Conservation (phyloP, 2,113 vertebrate genomes). For the Dicentrarchus labrax region DNA sequence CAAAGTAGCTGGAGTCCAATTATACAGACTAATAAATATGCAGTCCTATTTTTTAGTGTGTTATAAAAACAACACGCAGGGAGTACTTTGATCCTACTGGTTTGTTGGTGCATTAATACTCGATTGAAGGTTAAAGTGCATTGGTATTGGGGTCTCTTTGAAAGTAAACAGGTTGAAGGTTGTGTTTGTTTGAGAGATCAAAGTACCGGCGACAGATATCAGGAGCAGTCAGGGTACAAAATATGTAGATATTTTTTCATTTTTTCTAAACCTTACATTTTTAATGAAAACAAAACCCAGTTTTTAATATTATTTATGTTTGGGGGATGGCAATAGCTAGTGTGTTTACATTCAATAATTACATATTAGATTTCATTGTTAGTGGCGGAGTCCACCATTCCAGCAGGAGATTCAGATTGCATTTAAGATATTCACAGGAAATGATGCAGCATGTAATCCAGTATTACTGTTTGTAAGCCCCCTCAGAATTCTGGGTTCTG, state of each 20-base stretch:
- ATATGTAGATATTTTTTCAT: not conserved
- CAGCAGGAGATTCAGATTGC: not conserved
- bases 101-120: conserved; percentile 14
- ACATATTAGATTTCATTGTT: not conserved
- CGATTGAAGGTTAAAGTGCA: conserved; percentile 35
- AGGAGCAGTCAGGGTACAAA: not conserved
- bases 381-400: not conserved
- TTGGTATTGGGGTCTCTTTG: not conserved
- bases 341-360: not conserved
- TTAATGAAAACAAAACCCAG: not conserved
- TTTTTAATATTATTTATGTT: not conserved
- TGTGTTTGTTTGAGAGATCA: conserved; percentile 52
- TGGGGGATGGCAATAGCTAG: too few species aligned
- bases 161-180: conserved; percentile 51
- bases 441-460: not conserved
- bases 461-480: not conserved
- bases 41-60: not conserved
- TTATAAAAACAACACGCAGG: not conserved
- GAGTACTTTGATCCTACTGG: not conserved
- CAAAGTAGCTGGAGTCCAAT: not conserved
- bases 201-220: conserved; percentile 6
- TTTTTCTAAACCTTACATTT: not conserved
- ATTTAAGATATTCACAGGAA: not conserved
- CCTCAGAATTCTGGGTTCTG: not conserved
- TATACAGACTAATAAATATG: not conserved